A percentile compares a stretch with the other conserved stretches of the same genome.
Conservation (phyloP, 2,888 invertebrate genomes). For the Pyrocoelia pectoralis region DNA sequence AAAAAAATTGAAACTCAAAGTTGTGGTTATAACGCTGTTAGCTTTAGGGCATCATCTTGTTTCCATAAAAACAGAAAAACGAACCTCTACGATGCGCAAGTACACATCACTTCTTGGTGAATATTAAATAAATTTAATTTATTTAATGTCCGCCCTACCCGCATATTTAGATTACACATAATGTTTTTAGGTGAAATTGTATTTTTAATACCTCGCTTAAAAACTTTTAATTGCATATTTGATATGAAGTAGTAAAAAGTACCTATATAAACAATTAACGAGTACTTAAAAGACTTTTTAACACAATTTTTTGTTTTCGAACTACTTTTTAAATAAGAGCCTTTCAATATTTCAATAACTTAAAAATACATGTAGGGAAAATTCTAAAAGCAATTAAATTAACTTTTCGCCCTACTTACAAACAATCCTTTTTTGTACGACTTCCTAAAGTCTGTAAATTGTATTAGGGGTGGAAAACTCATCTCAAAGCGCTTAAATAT, state of each 20-base stretch:
- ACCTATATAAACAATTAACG: constrained; percentile 1
- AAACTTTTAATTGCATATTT: constrained; percentile 1
- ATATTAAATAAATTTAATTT: too few species aligned
- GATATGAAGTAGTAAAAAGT: neutral
- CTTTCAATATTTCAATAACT: neutral
- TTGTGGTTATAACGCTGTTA: too few species aligned
- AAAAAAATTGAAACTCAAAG: too few species aligned
- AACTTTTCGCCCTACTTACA: neutral
- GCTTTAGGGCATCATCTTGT: too few species aligned
- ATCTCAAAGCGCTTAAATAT: too few species aligned
- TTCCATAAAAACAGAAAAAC: too few species aligned
- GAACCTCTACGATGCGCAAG: too few species aligned
- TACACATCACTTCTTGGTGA: too few species aligned
- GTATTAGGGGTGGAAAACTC: too few species aligned
- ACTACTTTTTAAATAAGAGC: neutral
- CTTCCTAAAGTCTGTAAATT: too few species aligned
- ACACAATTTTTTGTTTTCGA: neutral
- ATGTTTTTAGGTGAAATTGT: neutral
- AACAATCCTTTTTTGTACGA: too few species aligned
- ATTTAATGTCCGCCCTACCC: too few species aligned
- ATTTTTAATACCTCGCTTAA: neutral
- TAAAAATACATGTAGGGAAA: neutral
- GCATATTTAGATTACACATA: neutral
- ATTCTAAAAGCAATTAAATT: neutral
- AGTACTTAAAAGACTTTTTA: neutral